Evolutionary conservation across 1,140 invertebrate species (phyloP).

Genomic region (Theocolax elegans): DNA sequence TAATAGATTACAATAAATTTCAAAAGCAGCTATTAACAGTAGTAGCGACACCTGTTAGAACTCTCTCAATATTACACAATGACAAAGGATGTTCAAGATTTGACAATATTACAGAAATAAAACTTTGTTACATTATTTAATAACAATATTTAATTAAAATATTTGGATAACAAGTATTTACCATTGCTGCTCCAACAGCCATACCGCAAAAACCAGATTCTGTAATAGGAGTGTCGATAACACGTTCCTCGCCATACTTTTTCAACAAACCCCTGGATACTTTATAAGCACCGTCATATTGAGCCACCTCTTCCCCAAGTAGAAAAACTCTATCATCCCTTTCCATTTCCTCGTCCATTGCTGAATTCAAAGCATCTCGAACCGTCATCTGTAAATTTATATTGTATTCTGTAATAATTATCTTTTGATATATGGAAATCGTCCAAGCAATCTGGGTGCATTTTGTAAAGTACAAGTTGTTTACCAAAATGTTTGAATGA

Average conservation of each 20-base stretch:
- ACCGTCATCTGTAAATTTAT: conserved; percentile 81
- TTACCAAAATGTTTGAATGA: background rate
- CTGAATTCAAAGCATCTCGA: conserved; percentile 95
- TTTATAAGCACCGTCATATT: conserved; percentile 99
- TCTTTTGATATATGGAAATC: too few relatives aligned
- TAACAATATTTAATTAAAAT: too few relatives aligned
- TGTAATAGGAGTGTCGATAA: conserved; percentile 98
- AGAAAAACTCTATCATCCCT: conserved; percentile 94
- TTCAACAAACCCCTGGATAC: conserved; percentile 95
- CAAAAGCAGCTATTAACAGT: too few relatives aligned
- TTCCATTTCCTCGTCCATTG: conserved; percentile 97
- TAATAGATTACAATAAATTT: too few relatives aligned
- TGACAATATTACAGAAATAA: too few relatives aligned
- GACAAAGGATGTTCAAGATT: too few relatives aligned
- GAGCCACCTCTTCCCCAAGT: conserved; percentile 97
- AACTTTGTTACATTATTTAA: too few relatives aligned
- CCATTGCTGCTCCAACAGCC: conserved; percentile 96
- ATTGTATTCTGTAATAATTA: background rate
- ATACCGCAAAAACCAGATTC: conserved; percentile 98
- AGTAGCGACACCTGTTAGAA: too few relatives aligned
- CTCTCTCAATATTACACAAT: too few relatives aligned
- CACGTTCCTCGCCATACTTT: conserved; percentile 96
- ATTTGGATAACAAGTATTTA: too few relatives aligned
- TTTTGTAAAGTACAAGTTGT: too few relatives aligned
- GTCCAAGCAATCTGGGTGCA: too few relatives aligned